These are phyloP conservation scores for Nannoperca obscura DNA, from an alignment of 2,797 vertebrate genomes.

Conservation along the genomic window DNA sequence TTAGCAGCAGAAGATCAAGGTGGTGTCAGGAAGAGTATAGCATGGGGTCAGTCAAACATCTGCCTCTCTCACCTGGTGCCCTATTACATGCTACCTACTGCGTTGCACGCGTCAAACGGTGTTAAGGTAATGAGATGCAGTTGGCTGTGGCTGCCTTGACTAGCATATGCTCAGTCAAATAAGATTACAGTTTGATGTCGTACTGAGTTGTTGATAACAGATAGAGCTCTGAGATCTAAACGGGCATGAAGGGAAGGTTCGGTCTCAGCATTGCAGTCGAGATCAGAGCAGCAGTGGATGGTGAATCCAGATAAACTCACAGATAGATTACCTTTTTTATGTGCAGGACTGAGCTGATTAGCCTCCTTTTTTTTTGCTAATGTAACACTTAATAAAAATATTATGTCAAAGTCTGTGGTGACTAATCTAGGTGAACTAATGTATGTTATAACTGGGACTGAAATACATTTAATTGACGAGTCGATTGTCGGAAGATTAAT, in stretches of 20 bases:
- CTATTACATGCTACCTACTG: constrained; percentile 63
- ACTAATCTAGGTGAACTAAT: neutral
- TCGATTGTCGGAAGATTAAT: neutral
- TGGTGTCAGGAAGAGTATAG: constrained; percentile 52
- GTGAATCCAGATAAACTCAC: constrained; percentile 15
- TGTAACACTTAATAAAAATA: neutral
- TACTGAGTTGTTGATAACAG: constrained; percentile 58
- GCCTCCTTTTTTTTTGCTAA: neutral
- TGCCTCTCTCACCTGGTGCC: constrained; percentile 71
- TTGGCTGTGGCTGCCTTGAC: constrained; percentile 59
- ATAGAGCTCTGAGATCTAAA: constrained; percentile 52
- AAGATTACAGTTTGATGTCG: constrained; percentile 67
- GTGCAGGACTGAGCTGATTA: constrained; percentile 9
- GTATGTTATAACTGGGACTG: neutral
- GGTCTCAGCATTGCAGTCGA: constrained; percentile 10
- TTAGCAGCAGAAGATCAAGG: constrained; percentile 57
- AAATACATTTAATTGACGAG: neutral
- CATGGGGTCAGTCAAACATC: constrained; percentile 74
- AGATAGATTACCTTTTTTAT: constrained; percentile 19
- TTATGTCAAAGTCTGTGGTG: neutral
- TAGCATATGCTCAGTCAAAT: constrained; percentile 66
- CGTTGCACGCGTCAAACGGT: constrained; percentile 40
- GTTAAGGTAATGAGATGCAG: constrained; percentile 76
- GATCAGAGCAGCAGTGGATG: constrained; percentile 12
- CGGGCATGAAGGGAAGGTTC: constrained; percentile 29